Percentiles rank a stretch among this genome's conserved stretches.
Evolutionary conservation across 2,113 vertebrate genomes (phyloP).

Genomic region (Hystrix brachyura): DNA sequence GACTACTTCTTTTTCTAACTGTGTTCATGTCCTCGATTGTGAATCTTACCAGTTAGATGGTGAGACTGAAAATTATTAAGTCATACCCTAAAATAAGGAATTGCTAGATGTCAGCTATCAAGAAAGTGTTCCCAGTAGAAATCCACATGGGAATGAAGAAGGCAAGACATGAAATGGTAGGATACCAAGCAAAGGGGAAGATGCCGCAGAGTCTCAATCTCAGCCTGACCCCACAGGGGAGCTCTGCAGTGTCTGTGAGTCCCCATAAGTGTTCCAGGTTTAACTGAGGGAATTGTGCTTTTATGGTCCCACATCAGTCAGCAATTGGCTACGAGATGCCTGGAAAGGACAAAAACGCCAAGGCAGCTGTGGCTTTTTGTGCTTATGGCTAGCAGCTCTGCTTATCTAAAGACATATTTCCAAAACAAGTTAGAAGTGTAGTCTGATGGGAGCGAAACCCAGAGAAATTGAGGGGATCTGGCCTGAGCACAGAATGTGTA

Average conservation of each 20-base stretch:
- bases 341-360: not conserved
- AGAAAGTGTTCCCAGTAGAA: not conserved
- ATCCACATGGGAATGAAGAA: not conserved
- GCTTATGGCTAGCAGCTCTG: not conserved
- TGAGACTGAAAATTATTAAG: not conserved
- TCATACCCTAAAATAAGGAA: not conserved
- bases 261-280: not conserved
- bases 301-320: not conserved
- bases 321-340: not conserved
- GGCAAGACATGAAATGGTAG: not conserved
- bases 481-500: not conserved
- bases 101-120: not conserved
- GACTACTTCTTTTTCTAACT: not conserved
- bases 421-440: not conserved
- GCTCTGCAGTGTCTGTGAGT: accelerated
- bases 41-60: not conserved
- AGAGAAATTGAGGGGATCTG: not conserved
- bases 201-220: not conserved
- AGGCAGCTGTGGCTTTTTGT: not conserved
- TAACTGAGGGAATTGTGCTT: not conserved
- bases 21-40: not conserved
- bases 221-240: not conserved
- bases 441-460: not conserved
- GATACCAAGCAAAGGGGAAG: not conserved
- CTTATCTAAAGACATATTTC: not conserved